Base-by-base conservation (phyloP, 2,113 vertebrate genomes). In the Zapornia atra region DNA sequence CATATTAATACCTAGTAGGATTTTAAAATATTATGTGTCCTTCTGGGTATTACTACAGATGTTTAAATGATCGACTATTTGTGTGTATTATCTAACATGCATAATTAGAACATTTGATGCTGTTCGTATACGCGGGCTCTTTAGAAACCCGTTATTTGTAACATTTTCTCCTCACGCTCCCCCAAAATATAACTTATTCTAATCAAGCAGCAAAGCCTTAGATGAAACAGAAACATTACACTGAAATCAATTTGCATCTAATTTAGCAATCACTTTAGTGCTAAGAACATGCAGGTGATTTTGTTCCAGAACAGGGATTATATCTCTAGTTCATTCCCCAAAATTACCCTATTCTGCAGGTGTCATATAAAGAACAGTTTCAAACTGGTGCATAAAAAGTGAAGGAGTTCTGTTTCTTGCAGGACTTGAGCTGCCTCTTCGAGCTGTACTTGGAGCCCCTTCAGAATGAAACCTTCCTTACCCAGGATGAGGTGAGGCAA, bases 401-500 rank as follows among this genome's bases (percentile, higher is more conserved):
- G 33, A 96, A 48, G 2, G 24, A 80, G 20, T 60, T 78, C 6
- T 60, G 6, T 90, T 88, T 69, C 42, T 95, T 96, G 22, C 94
- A 99, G 99, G 99, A 99, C 90, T 97, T 99, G 96, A 98, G 98
- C 94, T 99, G 98, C 96, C 98, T 99, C 95, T 99, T 99, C 4
- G 98, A 99, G 93, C 98, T 99, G 9, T 99, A 99, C 98, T 96
- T 99, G 98, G 99, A 99, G 88, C 99, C 99, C 4, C 98, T 99
- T 96, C 99, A 99, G 73, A 99, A 97, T 44, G 99, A 99, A 98
- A 99, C 98, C 57, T 99, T 99, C 89, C 99, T 99, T 80, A 99
- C 99, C 11, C 98, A 98, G 94, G 99, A 99, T 24, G 99, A 99
- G 99, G 99, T 99, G 97, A 96, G 97, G n/a, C 11, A 69, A 40